Evolutionary conservation across 1,140 invertebrate species (phyloP), one percentile per base, ranked within the genome.

Genomic region (Pentalonia nigronervosa): DNA sequence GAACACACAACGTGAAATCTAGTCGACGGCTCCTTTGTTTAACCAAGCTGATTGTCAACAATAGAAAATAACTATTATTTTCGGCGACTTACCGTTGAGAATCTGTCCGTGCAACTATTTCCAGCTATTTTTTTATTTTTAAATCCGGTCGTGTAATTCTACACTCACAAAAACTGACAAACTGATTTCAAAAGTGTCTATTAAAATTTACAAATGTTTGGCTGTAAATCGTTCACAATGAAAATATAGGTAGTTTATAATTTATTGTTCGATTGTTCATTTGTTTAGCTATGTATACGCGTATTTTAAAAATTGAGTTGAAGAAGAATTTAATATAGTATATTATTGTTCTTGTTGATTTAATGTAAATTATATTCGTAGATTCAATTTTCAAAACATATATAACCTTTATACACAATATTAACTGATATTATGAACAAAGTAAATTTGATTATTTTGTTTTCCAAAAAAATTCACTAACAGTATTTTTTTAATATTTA

Each of bases 41-140:
- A 76, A 76, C 60, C 60, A 76, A n/a, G 30, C 60, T 30, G 60
- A 17, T 76, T 76, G 60, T 76, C 30, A 76, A 76, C 60, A 76
- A 76, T 76, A 76, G 11, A 76, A 76, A 76, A 76, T 30, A n/a
- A 76, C 60, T 76, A 76, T 76, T 76, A 76, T 76, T 76, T 76
- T 76, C 60, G 4, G 60, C 14, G 60, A 76, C 60, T 76, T 76
- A 53, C 21, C 23, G n/a, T 30, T n/a, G 30, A 76, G n/a, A 76
- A 76, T 34, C 60, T 76, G 60, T 76, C 30, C 60, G 14, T 14
- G 14, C 14, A 34, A 30, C 60, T 76, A n/a, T 76, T 67, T 30
- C 56, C 2, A 60, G 56, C 9, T 30, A 30, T 30, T 30, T 11
- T n/a, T 60, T 76, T 76, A n/a, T 17, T 76, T 76, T 76, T 76